Base-by-base conservation (phyloP, 2,797 vertebrate genomes). In the Myotis findleyi region DNA sequence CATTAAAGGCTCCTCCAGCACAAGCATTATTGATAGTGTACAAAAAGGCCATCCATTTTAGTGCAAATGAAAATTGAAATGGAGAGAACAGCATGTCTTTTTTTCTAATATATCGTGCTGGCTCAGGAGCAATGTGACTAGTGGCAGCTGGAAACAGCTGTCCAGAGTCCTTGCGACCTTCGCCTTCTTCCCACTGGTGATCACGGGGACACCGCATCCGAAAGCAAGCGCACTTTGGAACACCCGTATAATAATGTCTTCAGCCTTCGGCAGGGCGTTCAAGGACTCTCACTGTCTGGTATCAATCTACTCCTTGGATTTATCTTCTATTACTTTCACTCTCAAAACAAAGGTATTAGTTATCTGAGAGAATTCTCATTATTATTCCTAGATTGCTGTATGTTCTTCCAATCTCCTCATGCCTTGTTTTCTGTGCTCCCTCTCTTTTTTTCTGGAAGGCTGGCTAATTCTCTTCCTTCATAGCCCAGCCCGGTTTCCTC, bases 11-110 rank as follows among this genome's bases (percentile, higher is more conserved):
- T 96, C 77, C 69, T 96, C 94, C 53, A 97, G 95, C 90, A 64
- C 62, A 97, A 71, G 93, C 93, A 93, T 96, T 97, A 97, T 97
- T 96, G 93, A 97, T 97, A 94, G 91, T 87, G 80, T 96, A 82
- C 81, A 95, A 97, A 97, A 93, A 93, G 93, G 87, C 84, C 91
- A 97, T 95, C 91, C 94, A 96, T 96, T 97, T 96, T 88, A 95
- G 91, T 93, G 91, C 84, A 94, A 95, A 96, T 97, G 94, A 96
- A 97, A 97, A 97, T 95, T 96, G 94, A 97, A 97, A 93, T 94
- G 75, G 89, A 86, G 90, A 96, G 96, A 96, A 76, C 91, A 94
- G 95, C n/a, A 5, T 86, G 69, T 90, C 91, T 97, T 87, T 76
- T 89, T 84, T 86, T 17, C 72, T 87, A 95, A 95, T 87, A 89